Conservation (phyloP, 2,888 invertebrate species). For the Drosophila borealis region DNA sequence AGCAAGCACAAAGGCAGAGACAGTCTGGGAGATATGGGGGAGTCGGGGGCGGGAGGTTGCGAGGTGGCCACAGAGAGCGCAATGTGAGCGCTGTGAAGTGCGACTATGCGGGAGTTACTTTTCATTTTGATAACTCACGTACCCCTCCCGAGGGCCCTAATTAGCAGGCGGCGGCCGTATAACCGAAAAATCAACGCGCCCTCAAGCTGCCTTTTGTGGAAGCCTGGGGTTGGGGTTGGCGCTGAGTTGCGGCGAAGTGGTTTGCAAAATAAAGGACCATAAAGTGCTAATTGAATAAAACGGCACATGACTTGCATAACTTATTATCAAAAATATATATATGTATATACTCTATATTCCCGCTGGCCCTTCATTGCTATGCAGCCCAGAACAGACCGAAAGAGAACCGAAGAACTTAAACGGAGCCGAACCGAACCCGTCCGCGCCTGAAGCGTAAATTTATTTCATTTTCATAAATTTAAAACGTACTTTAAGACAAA, state of each 20-base stretch:
- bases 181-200: slow-evolving; percentile 81
- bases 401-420: slow-evolving; percentile 9
- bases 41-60: neutral
- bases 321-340: slow-evolving; percentile 75
- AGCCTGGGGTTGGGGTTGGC: slow-evolving; percentile 1
- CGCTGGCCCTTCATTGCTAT: slow-evolving; percentile 58
- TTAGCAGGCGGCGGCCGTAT: slow-evolving; percentile 79
- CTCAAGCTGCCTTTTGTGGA: slow-evolving; percentile 46
- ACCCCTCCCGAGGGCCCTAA: slow-evolving; percentile 76
- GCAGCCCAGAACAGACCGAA: slow-evolving; percentile 49
- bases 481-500: slow-evolving; percentile 72
- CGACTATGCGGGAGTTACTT: slow-evolving; percentile 67
- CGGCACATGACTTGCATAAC: slow-evolving; percentile 83
- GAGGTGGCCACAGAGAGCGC: slow-evolving; percentile 3
- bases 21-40: slow-evolving; percentile 8
- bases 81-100: slow-evolving; percentile 23
- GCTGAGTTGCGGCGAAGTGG: slow-evolving; percentile 10
- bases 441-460: slow-evolving; percentile 73
- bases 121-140: slow-evolving; percentile 82
- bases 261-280: slow-evolving; percentile 80
- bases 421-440: slow-evolving; percentile 27
- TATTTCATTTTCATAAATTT: slow-evolving; percentile 77
- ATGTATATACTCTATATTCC: slow-evolving; percentile 33
- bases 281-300: slow-evolving; percentile 84
- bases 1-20: slow-evolving; percentile 51